These are phyloP conservation scores for Notoglanidium macrostoma DNA, from an alignment of 2,797 vertebrate species.

Conservation along the genomic window DNA sequence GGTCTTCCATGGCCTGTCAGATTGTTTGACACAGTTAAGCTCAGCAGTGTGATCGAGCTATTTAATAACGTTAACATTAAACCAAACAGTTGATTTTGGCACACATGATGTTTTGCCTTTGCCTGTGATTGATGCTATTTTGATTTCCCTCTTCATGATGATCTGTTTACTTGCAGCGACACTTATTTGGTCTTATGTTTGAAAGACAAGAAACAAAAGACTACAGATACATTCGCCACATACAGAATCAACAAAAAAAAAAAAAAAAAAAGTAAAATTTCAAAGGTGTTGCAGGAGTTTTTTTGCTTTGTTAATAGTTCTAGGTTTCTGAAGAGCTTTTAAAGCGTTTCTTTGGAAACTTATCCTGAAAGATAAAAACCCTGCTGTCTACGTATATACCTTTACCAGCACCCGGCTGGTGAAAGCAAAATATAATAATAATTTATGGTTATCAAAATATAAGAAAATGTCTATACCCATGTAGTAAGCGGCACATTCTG, in stretches of 20 bases:
- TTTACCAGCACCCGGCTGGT: not conserved
- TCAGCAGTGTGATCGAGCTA: slow-evolving; percentile 14
- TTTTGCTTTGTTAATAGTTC: not conserved
- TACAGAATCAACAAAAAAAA: not conserved
- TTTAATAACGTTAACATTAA: slow-evolving; percentile 27
- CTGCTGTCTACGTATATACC: not conserved
- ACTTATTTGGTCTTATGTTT: not conserved
- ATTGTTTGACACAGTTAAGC: slow-evolving; percentile 24
- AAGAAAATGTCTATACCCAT: not conserved
- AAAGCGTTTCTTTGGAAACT: not conserved
- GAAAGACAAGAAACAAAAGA: slow-evolving; percentile 9
- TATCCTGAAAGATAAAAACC: not conserved
- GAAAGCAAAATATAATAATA: not conserved
- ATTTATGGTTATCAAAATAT: not conserved
- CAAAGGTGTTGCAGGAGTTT: not conserved
- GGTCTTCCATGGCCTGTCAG: slow-evolving; percentile 4
- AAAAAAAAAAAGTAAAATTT: too few species aligned
- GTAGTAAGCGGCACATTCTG: not conserved
- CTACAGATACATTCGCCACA: not conserved
- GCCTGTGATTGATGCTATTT: slow-evolving; percentile 9
- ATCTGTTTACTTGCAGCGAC: not conserved
- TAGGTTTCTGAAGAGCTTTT: not conserved
- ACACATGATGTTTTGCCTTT: slow-evolving; percentile 33
- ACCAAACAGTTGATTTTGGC: slow-evolving; percentile 29
- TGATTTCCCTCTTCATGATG: not conserved